phyloP scores from a whole-genome alignment of 2,888 invertebrate species.

The Oithona nana region DNA sequence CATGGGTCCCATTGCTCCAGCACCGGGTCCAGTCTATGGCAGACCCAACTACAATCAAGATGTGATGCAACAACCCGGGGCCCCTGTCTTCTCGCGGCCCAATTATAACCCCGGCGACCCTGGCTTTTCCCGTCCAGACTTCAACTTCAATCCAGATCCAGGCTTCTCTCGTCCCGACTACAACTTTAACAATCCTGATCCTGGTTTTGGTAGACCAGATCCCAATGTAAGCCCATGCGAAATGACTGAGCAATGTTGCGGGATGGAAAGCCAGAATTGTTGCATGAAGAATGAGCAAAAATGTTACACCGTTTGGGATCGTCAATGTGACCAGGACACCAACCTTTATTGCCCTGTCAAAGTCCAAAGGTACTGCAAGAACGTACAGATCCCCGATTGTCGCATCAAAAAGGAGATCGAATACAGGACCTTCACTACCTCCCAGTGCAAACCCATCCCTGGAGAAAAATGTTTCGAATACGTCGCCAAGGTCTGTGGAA shows the following conservation, averaged over 20 bases:
- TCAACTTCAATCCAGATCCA: not conserved
- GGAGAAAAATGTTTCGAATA: not conserved
- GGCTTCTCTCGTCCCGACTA: not conserved
- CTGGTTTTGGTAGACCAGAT: too few relatives aligned
- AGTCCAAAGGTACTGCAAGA: not conserved
- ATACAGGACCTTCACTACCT: not conserved
- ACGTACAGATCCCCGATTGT: not conserved
- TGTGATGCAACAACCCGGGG: not conserved
- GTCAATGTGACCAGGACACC: not conserved
- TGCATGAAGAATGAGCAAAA: not conserved
- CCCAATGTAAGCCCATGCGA: not conserved
- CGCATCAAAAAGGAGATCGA: not conserved
- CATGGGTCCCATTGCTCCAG: not conserved
- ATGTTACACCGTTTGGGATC: not conserved
- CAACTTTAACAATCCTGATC: not conserved
- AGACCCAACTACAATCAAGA: not conserved
- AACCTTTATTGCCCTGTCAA: not conserved
- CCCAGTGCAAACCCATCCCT: not conserved
- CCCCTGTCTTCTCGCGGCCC: not conserved
- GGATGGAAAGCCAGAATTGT: not conserved
- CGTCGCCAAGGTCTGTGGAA: not conserved
- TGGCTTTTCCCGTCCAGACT: not conserved
- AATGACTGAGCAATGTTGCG: not conserved
- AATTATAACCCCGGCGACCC: not conserved
- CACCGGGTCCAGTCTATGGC: too few relatives aligned